Evolutionary conservation across 2,797 vertebrate species (phyloP).

Genomic region (Pangasius djambal): DNA sequence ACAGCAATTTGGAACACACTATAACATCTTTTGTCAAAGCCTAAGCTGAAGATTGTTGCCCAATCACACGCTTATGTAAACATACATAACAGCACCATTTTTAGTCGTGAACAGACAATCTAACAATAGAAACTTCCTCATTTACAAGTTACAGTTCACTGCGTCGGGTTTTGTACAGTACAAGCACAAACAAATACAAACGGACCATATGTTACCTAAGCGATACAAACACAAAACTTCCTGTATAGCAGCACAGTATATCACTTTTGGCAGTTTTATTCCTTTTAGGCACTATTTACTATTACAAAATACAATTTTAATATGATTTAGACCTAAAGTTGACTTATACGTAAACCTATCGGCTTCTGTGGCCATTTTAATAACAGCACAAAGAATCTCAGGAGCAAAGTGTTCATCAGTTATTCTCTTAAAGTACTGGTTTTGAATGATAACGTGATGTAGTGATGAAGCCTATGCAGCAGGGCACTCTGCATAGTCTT

Average conservation of each 20-base stretch:
- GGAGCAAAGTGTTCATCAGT: not conserved
- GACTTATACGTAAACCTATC: not conserved
- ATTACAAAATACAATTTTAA: not conserved
- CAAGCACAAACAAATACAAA: conserved; percentile 7
- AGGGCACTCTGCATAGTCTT: not conserved
- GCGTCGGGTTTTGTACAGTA: conserved; percentile 17
- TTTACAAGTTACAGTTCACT: conserved; percentile 32
- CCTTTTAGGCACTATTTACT: not conserved
- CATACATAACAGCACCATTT: not conserved
- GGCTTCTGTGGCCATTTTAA: not conserved
- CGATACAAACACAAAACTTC: not conserved
- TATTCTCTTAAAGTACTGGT: not conserved
- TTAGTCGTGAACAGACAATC: conserved; percentile 4
- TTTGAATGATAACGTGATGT: not conserved
- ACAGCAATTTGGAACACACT: not conserved
- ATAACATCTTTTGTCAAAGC: not conserved
- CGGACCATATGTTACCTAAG: conserved; percentile 19
- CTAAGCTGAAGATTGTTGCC: not conserved
- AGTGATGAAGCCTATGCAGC: no score
- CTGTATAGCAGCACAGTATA: not conserved
- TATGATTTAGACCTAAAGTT: not conserved
- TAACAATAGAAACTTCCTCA: conserved; percentile 29
- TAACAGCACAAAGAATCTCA: not conserved
- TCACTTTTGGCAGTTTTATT: conserved; percentile 4
- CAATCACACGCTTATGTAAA: not conserved